Percentiles rank a stretch among this genome's conserved stretches.
Conservation (phyloP, 2,797 vertebrate species). For the Lates japonicus region DNA sequence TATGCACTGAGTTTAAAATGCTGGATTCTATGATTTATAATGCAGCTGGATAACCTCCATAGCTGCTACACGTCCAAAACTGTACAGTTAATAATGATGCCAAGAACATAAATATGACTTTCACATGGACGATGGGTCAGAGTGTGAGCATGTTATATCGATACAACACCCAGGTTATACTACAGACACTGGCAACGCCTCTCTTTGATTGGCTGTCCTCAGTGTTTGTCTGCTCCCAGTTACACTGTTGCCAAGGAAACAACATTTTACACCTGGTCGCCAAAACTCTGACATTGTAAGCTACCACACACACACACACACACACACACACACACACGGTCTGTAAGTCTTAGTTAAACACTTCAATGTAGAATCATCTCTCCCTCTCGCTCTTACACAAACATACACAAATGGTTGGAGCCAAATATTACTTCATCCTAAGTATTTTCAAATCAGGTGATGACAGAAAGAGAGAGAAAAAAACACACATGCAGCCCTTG, state of each 20-base stretch:
- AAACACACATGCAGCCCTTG: slow-evolving; percentile 42
- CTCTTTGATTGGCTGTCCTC: slow-evolving; percentile 46
- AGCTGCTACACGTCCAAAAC: too few species aligned
- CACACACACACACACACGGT: slow-evolving; percentile 20
- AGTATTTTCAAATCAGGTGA: slow-evolving; percentile 79
- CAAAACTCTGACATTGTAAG: slow-evolving; percentile 45
- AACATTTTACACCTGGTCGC: slow-evolving; percentile 56
- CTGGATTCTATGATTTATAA: too few species aligned
- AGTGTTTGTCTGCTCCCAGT: slow-evolving; percentile 57
- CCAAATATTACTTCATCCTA: slow-evolving; percentile 75
- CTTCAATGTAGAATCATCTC: slow-evolving; percentile 50
- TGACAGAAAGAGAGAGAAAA: slow-evolving; percentile 63
- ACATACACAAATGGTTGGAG: slow-evolving; percentile 61
- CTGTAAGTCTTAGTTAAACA: slow-evolving; percentile 65
- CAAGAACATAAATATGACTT: too few species aligned
- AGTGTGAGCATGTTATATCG: too few species aligned
- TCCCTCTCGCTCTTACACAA: slow-evolving; percentile 58
- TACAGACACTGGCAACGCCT: neutral
- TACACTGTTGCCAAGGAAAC: slow-evolving; percentile 61
- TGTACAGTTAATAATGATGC: too few species aligned
- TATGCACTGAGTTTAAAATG: too few species aligned
- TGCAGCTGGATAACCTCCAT: too few species aligned
- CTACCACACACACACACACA: slow-evolving; percentile 25
- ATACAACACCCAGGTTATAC: too few species aligned
- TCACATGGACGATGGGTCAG: too few species aligned